Evolutionary conservation across 2,888 invertebrate genomes (phyloP).

Genomic region (Petrolisthes manimaculis): DNA sequence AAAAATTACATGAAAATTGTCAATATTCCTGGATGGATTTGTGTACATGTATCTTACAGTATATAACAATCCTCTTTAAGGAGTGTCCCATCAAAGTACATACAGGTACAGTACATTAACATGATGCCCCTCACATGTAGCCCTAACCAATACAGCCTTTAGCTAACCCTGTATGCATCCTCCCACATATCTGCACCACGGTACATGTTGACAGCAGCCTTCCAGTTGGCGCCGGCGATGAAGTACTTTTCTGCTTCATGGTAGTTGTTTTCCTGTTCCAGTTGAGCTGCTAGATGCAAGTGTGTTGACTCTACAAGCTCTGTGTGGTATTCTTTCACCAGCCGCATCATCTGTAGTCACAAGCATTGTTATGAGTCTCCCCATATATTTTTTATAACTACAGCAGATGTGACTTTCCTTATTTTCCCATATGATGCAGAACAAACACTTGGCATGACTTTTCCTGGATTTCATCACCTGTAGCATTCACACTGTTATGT

Average conservation of each 20-base stretch:
- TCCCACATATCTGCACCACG: slow-evolving; percentile 88
- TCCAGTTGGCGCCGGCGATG: slow-evolving; percentile 89
- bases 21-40: no score
- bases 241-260: slow-evolving; percentile 94
- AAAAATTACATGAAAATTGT: no score
- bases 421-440: no score
- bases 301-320: slow-evolving; percentile 90
- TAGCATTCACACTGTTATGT: no score
- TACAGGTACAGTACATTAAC: neutral
- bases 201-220: slow-evolving; percentile 91
- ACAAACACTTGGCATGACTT: no score
- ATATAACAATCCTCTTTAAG: neutral
- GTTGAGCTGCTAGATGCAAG: slow-evolving; percentile 88
- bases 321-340: slow-evolving; percentile 89
- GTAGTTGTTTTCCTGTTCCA: slow-evolving; percentile 87
- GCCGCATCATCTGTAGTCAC: slow-evolving; percentile 81
- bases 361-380: neutral
- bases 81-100: neutral
- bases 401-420: no score
- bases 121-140: no score
- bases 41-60: neutral
- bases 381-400: no score
- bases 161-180: slow-evolving; percentile 82
- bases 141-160: neutral
- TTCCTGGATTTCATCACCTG: no score